Base-by-base conservation (phyloP, 2,888 invertebrate species). In the Microplitis manilae region DNA sequence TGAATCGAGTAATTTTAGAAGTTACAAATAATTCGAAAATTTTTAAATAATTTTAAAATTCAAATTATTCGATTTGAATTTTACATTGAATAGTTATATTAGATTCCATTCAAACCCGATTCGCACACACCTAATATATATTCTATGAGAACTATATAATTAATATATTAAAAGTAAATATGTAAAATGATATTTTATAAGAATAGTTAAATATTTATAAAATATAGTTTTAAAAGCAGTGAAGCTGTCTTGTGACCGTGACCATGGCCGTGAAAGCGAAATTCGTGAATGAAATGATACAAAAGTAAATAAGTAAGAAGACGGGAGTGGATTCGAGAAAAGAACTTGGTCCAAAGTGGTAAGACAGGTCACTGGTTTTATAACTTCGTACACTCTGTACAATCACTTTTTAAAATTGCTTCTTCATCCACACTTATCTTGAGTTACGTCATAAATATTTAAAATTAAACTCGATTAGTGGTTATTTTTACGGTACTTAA, bases 221-320 rank as follows among this genome's bases (percentile, higher is more conserved):
- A 8, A 7, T 20, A 38, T 72, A 72, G 15, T 15, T 72, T n/a
- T 60, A 60, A 39, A 61, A 13, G 8, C 39, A 70, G 30, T 59
- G 70, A 40, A 61, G 50, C 64, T 67, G 62, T 68, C 79, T 77
- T 73, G 77, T 76, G 71, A 78, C 71, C 78, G 81, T 82, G 85
- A 79, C 87, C 86, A 79, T 86, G 87, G 83, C 87, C 87, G 86
- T 87, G 87, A 87, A 87, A 87, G 88, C 87, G 85, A 87, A 88
- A 87, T 87, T 83, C 80, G 83, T 83, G 83, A 84, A 83, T 84
- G 83, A 82, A 81, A 80, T 81, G 77, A 75, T 74, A 72, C 60
- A 68, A 40, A 62, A 62, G 62, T 72, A 15, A 72, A 72, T 62
- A 72, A 72, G 61, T 20, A 61, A 72, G 72, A 60, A 68, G 59